phyloP scores from a whole-genome alignment of 2,113 vertebrate genomes.

The Buteo buteo region DNA sequence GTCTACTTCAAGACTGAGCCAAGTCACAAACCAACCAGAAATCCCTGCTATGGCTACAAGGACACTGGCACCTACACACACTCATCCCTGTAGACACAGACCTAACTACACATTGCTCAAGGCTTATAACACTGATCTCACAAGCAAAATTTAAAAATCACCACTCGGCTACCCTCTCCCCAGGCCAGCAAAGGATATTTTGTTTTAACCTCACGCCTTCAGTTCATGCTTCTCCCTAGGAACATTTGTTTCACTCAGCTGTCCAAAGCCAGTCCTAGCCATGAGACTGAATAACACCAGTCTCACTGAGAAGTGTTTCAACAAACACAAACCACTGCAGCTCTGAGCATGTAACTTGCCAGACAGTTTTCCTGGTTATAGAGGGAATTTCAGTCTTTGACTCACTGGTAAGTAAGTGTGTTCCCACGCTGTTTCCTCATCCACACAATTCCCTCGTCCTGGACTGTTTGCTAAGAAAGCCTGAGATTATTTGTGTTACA shows the following conservation, averaged over 20 bases:
- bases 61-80: neutral
- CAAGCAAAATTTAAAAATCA: neutral
- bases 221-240: neutral
- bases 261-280: neutral
- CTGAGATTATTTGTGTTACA: neutral
- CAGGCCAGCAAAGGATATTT: neutral
- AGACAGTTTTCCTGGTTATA: slow-evolving; percentile 14
- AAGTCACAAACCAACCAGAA: neutral
- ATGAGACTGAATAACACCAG: neutral
- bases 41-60: neutral
- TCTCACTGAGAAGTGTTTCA: neutral
- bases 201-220: neutral
- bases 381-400: slow-evolving; percentile 44
- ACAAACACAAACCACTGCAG: slow-evolving; percentile 12
- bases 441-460: neutral
- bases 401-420: neutral
- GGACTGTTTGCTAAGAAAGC: neutral
- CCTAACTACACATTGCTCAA: neutral
- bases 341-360: neutral
- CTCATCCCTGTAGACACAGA: neutral
- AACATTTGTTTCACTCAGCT: neutral
- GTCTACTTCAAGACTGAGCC: neutral
- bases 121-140: neutral
- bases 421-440: slow-evolving; percentile 16
- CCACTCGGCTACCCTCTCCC: neutral